Conservation (phyloP, 2,113 vertebrate species). For the Podarcis cretensis region DNA sequence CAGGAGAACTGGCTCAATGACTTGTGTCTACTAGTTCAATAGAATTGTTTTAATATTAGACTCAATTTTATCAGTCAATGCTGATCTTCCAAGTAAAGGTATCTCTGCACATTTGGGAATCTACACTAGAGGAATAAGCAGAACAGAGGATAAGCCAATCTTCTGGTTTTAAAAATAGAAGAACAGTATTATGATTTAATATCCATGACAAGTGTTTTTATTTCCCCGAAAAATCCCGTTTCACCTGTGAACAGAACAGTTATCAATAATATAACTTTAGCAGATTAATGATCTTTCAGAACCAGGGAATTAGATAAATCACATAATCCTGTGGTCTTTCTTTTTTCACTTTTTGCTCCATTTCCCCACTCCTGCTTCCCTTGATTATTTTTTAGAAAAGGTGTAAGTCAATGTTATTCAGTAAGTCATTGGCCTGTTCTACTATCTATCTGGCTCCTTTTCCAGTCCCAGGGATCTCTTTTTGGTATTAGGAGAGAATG, state of each 20-base stretch:
- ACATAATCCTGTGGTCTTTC: not conserved
- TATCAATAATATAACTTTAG: not conserved
- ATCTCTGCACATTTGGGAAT: not conserved
- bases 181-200: not conserved
- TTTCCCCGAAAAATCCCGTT: not conserved
- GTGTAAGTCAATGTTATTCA: not conserved
- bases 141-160: not conserved
- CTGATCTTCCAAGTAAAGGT: not conserved
- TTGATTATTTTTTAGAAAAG: not conserved
- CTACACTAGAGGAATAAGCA: not conserved
- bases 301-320: not conserved
- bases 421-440: not conserved
- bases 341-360: not conserved
- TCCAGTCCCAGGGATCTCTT: not conserved
- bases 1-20: not conserved
- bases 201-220: slow-evolving; percentile 8
- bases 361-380: not conserved
- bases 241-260: not conserved
- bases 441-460: not conserved
- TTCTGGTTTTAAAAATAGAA: not conserved
- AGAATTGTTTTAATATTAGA: not conserved
- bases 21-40: not conserved
- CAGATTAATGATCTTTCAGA: not conserved
- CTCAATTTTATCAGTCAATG: not conserved
- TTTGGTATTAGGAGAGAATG: not conserved